Conservation (phyloP, 2,113 vertebrate species). For the Dasyurus viverrinus region DNA sequence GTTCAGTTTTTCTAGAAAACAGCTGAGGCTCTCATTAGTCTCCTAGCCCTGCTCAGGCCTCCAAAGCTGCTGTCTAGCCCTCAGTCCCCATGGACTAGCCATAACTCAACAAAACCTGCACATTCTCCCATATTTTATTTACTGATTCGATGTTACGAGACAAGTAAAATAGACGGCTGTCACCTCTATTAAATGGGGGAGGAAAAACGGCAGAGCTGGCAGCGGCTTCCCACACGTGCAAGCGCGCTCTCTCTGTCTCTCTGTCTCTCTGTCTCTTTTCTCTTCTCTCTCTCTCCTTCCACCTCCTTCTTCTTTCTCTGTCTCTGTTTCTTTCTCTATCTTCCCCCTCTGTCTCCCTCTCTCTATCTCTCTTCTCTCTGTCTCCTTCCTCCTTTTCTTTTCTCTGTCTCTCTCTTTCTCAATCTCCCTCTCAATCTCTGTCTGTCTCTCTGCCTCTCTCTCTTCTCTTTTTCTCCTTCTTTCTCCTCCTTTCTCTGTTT, state of each 20-base stretch:
- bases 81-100: slow-evolving; percentile 71
- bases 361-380: no score
- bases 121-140: slow-evolving; percentile 85
- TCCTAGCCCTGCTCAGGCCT: slow-evolving; percentile 8
- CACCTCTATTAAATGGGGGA: slow-evolving; percentile 80
- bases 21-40: slow-evolving; percentile 42
- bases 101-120: slow-evolving; percentile 81
- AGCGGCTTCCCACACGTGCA: neutral
- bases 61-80: slow-evolving; percentile 59
- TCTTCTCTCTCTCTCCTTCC: no score
- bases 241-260: no score
- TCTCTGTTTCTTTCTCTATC: no score
- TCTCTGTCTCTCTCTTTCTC: no score
- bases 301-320: no score
- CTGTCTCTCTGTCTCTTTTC: neutral
- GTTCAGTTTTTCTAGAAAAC: slow-evolving; percentile 39
- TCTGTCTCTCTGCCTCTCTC: no score
- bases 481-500: no score
- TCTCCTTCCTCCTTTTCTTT: no score
- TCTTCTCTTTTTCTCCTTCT: neutral
- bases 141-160: slow-evolving; percentile 80
- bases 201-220: slow-evolving; percentile 77
- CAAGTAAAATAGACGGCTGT: slow-evolving; percentile 80
- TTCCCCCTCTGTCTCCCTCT: rapidly evolving
- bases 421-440: no score